phyloP scores from a whole-genome alignment of 2,888 invertebrate genomes.

The Drosophila mayaguana region DNA sequence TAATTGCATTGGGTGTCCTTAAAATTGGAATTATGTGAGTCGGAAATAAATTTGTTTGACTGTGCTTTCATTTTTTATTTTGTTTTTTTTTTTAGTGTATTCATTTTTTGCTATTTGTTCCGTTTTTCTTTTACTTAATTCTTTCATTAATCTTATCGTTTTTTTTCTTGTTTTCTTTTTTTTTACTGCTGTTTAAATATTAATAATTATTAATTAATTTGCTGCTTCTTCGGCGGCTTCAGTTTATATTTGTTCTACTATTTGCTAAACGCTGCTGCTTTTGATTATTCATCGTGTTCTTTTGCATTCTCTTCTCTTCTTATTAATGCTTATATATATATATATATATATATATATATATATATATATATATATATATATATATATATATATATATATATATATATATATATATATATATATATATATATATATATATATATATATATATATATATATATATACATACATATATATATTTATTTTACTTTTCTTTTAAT shows the following conservation, averaged over 20 bases:
- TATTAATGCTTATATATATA: conserved; percentile 52
- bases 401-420: conserved; percentile 25
- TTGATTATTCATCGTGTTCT: conserved; percentile 76
- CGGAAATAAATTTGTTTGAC: conserved; percentile 55
- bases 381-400: conserved; percentile 27
- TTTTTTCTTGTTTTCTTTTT: conserved; percentile 15
- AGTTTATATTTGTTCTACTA: conserved; percentile 64
- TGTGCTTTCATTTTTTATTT: conserved; percentile 54
- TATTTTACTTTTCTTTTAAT: conserved; percentile 12
- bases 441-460: conserved; percentile 25
- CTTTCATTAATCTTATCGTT: conserved; percentile 38
- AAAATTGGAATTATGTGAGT: conserved; percentile 45
- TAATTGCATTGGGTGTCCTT: conserved; percentile 52
- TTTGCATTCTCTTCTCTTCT: conserved; percentile 31
- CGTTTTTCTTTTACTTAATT: conserved; percentile 21
- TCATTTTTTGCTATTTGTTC: conserved; percentile 29
- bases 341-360: conserved; percentile 11
- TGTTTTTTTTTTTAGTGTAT: conserved; percentile 15
- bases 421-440: conserved; percentile 17
- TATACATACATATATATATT: no score
- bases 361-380: conserved; percentile 28
- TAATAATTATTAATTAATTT: conserved; percentile 34
- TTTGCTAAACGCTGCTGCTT: conserved; percentile 72
- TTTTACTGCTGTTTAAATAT: conserved; percentile 6
- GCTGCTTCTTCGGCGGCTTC: conserved; percentile 23